phyloP scores from a whole-genome alignment of 92 coral and sea anemone genomes.

The Paragorgia papillata region DNA sequence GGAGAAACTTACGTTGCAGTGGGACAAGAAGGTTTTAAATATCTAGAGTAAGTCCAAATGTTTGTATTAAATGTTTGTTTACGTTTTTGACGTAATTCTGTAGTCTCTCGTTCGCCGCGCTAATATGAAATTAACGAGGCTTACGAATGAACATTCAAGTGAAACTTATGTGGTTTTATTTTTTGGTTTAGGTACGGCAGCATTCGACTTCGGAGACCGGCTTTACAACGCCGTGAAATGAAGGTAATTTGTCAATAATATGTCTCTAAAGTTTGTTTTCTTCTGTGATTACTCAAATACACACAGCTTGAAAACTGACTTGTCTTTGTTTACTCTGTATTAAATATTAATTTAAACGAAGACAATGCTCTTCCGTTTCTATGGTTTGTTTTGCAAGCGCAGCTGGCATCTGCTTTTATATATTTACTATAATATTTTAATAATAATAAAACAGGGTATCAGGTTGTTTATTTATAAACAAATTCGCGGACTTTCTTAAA shows the following conservation, averaged over 20 bases:
- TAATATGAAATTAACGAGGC: no score
- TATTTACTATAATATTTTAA: no score
- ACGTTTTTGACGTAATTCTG: not conserved
- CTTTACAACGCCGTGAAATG: constrained; percentile 9
- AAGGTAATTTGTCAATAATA: not conserved
- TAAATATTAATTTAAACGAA: not conserved
- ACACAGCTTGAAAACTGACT: not conserved
- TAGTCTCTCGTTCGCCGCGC: constrained; percentile 9
- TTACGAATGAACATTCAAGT: not conserved
- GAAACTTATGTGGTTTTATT: not conserved
- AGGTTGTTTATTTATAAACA: no score
- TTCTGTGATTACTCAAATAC: not conserved
- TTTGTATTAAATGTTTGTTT: no score
- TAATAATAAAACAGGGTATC: no score
- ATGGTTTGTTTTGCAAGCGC: not conserved
- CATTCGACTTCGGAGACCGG: constrained; percentile 23
- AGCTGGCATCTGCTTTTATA: no score
- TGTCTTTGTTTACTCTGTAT: not conserved
- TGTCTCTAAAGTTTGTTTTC: not conserved
- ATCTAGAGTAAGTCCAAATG: constrained; percentile 19
- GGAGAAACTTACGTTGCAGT: constrained; percentile 80
- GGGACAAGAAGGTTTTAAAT: constrained; percentile 54
- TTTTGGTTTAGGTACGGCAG: constrained; percentile 20
- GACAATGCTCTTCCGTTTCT: no score
- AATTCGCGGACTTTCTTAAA: no score